Evolutionary conservation across 2,797 vertebrate species (phyloP).

Genomic region (Syndactyla subalaris): DNA sequence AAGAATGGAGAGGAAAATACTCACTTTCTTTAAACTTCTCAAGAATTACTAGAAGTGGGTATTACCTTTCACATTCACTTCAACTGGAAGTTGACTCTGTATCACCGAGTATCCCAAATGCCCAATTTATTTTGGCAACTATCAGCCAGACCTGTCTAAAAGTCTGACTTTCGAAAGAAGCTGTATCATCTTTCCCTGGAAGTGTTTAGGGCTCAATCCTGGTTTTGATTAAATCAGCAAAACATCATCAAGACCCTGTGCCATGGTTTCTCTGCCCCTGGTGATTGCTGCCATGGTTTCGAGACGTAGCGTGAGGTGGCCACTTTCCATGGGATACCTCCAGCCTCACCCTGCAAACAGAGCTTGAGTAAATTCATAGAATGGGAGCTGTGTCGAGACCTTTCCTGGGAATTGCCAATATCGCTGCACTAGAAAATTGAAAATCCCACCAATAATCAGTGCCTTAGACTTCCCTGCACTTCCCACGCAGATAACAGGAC

Average conservation of each 20-base stretch:
- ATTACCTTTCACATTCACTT: background rate
- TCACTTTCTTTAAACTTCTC: background rate
- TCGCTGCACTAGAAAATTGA: background rate
- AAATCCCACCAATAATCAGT: background rate
- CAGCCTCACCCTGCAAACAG: background rate
- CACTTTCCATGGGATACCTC: background rate
- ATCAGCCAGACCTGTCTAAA: background rate
- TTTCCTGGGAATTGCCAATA: background rate
- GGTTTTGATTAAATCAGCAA: background rate
- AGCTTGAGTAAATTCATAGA: background rate
- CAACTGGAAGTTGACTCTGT: background rate
- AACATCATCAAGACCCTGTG: background rate
- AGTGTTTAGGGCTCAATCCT: background rate
- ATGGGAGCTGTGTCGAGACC: background rate
- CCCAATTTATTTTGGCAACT: background rate
- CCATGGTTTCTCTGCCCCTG: background rate
- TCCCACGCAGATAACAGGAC: background rate
- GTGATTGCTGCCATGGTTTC: background rate
- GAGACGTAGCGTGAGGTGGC: rapidly evolving
- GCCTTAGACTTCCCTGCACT: background rate
- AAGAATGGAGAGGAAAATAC: background rate
- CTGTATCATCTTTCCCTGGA: background rate
- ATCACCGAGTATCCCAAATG: background rate
- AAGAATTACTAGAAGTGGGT: background rate
- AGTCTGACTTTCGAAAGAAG: background rate